Conservation (phyloP, 2,113 vertebrate species). For the Sphaerodactylus townsendi region DNA sequence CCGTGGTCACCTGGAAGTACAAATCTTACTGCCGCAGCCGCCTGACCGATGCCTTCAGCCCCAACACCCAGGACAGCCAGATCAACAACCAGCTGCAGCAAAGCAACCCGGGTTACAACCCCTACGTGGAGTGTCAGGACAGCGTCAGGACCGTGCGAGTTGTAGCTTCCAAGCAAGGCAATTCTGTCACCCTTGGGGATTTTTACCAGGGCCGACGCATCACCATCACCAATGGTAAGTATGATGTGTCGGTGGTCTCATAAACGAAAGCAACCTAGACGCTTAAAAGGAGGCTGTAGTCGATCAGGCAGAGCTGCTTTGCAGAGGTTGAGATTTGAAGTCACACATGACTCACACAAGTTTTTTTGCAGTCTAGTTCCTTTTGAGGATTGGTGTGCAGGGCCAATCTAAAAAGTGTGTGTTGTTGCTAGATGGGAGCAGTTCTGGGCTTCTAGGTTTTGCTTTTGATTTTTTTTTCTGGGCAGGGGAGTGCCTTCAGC, state of each 20-base stretch:
- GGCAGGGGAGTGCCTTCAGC: background rate
- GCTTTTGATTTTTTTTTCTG: too few relatives aligned
- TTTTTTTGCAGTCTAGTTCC: background rate
- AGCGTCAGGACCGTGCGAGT: conserved; percentile 78
- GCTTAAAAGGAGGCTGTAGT: background rate
- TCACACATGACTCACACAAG: background rate
- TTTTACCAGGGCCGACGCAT: conserved; percentile 86
- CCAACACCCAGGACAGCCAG: conserved; percentile 71
- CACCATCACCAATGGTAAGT: conserved; percentile 80
- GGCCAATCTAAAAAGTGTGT: background rate
- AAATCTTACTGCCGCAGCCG: conserved; percentile 89
- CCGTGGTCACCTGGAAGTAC: conserved; percentile 85
- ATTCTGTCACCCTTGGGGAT: conserved; percentile 71
- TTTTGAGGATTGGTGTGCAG: background rate
- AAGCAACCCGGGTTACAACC: conserved; percentile 83
- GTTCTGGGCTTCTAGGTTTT: background rate
- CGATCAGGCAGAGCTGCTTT: background rate
- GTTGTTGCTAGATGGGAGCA: too few relatives aligned
- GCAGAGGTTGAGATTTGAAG: background rate
- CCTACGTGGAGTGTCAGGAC: conserved; percentile 87
- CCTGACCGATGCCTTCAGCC: conserved; percentile 82
- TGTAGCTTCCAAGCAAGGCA: conserved; percentile 85
- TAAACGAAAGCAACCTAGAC: background rate
- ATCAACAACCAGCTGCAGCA: conserved; percentile 76
- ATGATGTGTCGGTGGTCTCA: background rate